A percentile compares a stretch with the other conserved stretches of the same genome.
phyloP scores from a whole-genome alignment of 2,113 vertebrate genomes.

The Orcinus orca region DNA sequence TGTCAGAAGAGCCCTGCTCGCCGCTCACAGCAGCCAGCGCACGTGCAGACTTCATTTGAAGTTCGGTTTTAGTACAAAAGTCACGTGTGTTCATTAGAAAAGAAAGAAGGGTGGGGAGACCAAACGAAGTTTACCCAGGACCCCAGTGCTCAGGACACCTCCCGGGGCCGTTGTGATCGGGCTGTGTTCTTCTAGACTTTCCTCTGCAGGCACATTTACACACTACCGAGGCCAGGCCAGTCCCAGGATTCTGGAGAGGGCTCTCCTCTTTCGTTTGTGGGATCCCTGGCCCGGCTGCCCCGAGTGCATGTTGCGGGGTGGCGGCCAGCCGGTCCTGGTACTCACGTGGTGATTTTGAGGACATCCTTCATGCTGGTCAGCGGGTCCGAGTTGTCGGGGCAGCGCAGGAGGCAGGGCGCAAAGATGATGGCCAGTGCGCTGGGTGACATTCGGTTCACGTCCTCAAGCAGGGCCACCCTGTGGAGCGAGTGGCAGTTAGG shows the following conservation, averaged over 20 bases:
- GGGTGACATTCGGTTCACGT: slow-evolving; percentile 96
- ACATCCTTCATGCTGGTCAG: slow-evolving; percentile 98
- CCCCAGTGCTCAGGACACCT: background rate
- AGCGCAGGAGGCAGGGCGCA: slow-evolving; percentile 95
- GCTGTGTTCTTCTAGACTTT: background rate
- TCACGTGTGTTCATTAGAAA: background rate
- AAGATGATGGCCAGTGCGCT: slow-evolving; percentile 96
- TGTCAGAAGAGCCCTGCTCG: background rate
- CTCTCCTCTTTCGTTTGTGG: background rate
- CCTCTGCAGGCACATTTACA: background rate
- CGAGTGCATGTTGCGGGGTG: fast-evolving
- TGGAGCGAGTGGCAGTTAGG: background rate
- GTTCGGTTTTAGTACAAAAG: background rate
- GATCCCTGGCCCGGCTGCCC: background rate
- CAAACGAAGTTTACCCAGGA: background rate
- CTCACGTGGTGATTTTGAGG: slow-evolving; percentile 96
- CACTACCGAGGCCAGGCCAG: background rate
- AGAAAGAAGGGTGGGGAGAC: background rate
- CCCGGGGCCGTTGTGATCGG: background rate
- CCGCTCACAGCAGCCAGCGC: background rate
- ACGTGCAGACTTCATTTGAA: background rate
- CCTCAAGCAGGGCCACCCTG: slow-evolving; percentile 94
- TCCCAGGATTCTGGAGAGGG: background rate
- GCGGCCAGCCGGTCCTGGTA: background rate
- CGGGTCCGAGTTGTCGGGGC: slow-evolving; percentile 93